These are phyloP conservation scores for Aphidius ervi DNA, from an alignment of 1,140 invertebrate genomes.

Conservation along the genomic window DNA sequence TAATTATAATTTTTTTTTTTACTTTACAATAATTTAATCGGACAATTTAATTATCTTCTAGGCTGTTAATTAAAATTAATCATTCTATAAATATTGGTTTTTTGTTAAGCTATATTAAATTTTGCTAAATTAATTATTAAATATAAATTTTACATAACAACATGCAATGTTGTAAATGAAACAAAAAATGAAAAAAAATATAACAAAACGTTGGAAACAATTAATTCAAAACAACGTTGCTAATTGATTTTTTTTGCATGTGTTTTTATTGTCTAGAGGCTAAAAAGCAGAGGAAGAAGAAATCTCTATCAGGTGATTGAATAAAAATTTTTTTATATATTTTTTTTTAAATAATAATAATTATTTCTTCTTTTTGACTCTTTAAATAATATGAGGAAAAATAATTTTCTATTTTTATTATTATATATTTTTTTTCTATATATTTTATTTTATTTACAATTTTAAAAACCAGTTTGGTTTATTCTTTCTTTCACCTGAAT, in stretches of 20 bases:
- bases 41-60: not conserved
- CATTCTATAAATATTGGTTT: not conserved
- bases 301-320: slow-evolving; percentile 77
- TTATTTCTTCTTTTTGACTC: not conserved
- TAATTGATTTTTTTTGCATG: slow-evolving; percentile 62
- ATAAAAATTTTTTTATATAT: slow-evolving; percentile 41
- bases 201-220: slow-evolving; percentile 16
- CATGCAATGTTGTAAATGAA: too few species aligned
- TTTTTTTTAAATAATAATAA: slow-evolving; percentile 21
- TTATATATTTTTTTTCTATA: slow-evolving; percentile 1
- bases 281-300: slow-evolving; percentile 88
- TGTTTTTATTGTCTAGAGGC: slow-evolving; percentile 71
- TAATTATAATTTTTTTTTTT: too few species aligned
- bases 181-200: slow-evolving; percentile 14
- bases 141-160: not conserved
- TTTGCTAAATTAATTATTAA: not conserved
- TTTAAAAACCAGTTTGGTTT: too few species aligned
- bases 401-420: slow-evolving; percentile 22
- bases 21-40: too few species aligned
- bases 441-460: too few species aligned
- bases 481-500: too few species aligned
- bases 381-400: slow-evolving; percentile 20
- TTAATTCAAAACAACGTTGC: slow-evolving; percentile 46
- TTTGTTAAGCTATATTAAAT: slow-evolving; percentile 1
- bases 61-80: not conserved